Evolutionary conservation across 2,113 vertebrate genomes (phyloP), one percentile per base, ranked within the genome.

Genomic region (Psephotus haematonotus): DNA sequence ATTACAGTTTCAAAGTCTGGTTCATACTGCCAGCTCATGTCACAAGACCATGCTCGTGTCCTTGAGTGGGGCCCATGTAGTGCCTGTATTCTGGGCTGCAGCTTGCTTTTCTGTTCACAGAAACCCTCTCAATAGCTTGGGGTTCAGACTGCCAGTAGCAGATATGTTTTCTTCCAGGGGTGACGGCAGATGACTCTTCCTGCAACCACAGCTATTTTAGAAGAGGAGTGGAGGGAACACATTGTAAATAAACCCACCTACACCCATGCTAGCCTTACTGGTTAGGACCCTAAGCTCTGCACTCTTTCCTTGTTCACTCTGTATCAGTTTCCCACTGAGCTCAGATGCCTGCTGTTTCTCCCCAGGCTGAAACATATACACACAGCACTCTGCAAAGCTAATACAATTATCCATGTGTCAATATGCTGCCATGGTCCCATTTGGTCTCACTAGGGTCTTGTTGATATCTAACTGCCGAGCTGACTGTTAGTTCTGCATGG

Each of bases 381-480:
- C 83, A 41, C 14, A 59, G 70, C 0, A 0, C 53, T 94, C 70
- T 86, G 78, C 55, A 90, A 76, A 96, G 87, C 82, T 96, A 63
- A 87, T 88, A 91, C 67, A 90, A 70, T 96, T 92, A 95, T 85
- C 91, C 77, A 2, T 17, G 62, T 93, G 90, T 86, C 91, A 92
- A 3, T 91, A 86, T 35, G 69, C 87, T 92, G 74, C 84, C 84
- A 33, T 0, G 1, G 83, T 86, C 77, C 83, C 80, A 35, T 91
- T 94, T 86, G 77, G 83, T 93, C 86, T 81, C 94, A 89, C 60
- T 81, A 86, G 71, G 72, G 62, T 88, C 88, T 85, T 55, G 68
- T 63, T 96, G 85, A 46, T 93, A 68, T 68, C 85, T 93, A 55
- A 64, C 50, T 90, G 90, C 76, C 80, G 68, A 94, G 85, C 37